A percentile compares a stretch with the other conserved stretches of the same genome.
phyloP scores from a whole-genome alignment of 2,797 vertebrate species.

The Pelobates cultripes region DNA sequence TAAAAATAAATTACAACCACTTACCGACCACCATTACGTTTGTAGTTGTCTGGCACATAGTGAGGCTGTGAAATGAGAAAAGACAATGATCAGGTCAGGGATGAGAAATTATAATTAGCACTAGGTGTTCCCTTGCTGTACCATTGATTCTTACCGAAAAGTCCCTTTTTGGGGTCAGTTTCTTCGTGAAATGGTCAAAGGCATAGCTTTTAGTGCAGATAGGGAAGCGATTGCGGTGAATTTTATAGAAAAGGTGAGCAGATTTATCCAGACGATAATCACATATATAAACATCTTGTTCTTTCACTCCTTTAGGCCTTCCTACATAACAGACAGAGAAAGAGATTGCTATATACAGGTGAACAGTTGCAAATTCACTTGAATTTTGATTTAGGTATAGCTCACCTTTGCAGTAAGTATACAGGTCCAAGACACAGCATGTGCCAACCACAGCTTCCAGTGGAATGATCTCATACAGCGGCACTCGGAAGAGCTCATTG shows the following conservation, averaged over 20 bases:
- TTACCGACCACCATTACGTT: constrained; percentile 92
- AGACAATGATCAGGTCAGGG: neutral
- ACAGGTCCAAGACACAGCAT: constrained; percentile 94
- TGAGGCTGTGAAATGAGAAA: constrained; percentile 82
- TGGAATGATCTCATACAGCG: constrained; percentile 96
- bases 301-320: constrained; percentile 93
- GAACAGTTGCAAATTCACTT: neutral
- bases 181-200: constrained; percentile 97
- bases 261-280: constrained; percentile 98
- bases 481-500: constrained; percentile 96
- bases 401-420: constrained; percentile 96
- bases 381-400: neutral
- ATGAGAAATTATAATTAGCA: neutral
- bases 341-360: neutral
- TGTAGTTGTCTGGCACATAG: constrained; percentile 98
- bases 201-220: constrained; percentile 97
- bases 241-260: constrained; percentile 98
- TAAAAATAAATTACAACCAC: constrained; percentile 51
- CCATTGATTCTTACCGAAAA: constrained; percentile 83
- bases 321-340: constrained; percentile 70
- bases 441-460: constrained; percentile 94
- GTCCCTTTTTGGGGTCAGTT: constrained; percentile 92
- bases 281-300: constrained; percentile 96
- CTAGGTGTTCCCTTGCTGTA: too few species aligned
- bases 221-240: constrained; percentile 95